Conservation (phyloP, 2,888 invertebrate species). For the Quadroppia sp. region DNA sequence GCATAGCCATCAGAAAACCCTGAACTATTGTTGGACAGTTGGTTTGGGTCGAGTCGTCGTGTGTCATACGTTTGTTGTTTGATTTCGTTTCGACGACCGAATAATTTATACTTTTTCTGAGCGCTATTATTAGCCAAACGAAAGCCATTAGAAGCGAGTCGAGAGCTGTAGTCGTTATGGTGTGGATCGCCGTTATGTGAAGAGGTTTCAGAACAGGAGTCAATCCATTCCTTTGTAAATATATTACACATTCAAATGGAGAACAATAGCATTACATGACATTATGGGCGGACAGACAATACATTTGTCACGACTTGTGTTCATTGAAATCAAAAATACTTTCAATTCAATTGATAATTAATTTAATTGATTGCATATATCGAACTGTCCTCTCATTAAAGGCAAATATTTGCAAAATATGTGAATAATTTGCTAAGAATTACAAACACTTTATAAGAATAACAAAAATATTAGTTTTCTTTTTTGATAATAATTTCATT, state of each 20-base stretch:
- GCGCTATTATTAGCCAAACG: slow-evolving; percentile 33
- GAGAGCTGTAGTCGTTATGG: slow-evolving; percentile 10
- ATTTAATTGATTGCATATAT: too few species aligned
- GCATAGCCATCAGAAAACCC: slow-evolving; percentile 4
- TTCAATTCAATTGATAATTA: too few species aligned
- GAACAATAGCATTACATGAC: too few species aligned
- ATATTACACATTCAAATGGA: background rate
- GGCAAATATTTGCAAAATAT: too few species aligned
- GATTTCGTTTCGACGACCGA: slow-evolving; percentile 41
- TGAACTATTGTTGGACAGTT: slow-evolving; percentile 3
- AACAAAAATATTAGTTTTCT: too few species aligned
- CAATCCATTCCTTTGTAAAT: slow-evolving; percentile 42
- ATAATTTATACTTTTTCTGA: slow-evolving; percentile 46
- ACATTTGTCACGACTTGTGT: background rate
- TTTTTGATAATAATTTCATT: background rate
- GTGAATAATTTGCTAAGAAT: too few species aligned
- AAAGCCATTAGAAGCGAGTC: slow-evolving; percentile 4
- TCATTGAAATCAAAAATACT: too few species aligned
- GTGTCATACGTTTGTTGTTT: slow-evolving; percentile 17
- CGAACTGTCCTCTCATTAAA: too few species aligned
- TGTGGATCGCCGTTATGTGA: slow-evolving; percentile 43
- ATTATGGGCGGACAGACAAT: slow-evolving; percentile 4
- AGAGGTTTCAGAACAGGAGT: slow-evolving; percentile 45
- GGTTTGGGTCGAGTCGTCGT: background rate
- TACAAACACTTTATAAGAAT: too few species aligned